These are phyloP conservation scores for Chionodraco myersi DNA, from an alignment of 2,113 vertebrate species.

Conservation along the genomic window DNA sequence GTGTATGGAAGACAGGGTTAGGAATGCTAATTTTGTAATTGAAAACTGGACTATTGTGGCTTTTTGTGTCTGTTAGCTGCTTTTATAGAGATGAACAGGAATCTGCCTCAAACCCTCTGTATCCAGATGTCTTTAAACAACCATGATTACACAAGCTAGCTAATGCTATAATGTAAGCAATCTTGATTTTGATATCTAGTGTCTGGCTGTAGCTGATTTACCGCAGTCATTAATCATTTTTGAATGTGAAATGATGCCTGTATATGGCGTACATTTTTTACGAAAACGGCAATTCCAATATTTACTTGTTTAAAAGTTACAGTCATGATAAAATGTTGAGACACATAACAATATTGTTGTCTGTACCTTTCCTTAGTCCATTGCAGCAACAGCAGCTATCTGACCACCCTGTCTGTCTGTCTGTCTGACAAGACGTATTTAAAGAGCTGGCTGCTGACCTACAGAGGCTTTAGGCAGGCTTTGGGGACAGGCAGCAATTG, in stretches of 20 bases:
- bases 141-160: too few relatives aligned
- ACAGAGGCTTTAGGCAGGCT: constrained; percentile 73
- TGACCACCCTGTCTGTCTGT: constrained; percentile 40
- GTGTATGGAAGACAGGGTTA: too few relatives aligned
- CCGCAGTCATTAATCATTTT: too few relatives aligned
- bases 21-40: too few relatives aligned
- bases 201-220: background rate
- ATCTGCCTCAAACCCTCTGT: too few relatives aligned
- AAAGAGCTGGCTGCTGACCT: constrained; percentile 75
- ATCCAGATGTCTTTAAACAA: too few relatives aligned
- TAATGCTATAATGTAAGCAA: too few relatives aligned
- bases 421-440: constrained; percentile 76
- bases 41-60: too few relatives aligned
- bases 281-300: too few relatives aligned
- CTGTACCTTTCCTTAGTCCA: constrained; percentile 30
- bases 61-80: too few relatives aligned
- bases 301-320: too few relatives aligned
- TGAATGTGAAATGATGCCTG: background rate
- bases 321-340: background rate
- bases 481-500: constrained; percentile 76
- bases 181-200: background rate
- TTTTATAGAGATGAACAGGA: too few relatives aligned
- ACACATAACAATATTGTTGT: constrained; percentile 14
- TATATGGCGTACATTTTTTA: background rate
- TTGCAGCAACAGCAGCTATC: constrained; percentile 38